A percentile compares a stretch with the other conserved stretches of the same genome.
Conservation (phyloP, 2,113 vertebrate species). For the Pseudolaguvia tuberculata region DNA sequence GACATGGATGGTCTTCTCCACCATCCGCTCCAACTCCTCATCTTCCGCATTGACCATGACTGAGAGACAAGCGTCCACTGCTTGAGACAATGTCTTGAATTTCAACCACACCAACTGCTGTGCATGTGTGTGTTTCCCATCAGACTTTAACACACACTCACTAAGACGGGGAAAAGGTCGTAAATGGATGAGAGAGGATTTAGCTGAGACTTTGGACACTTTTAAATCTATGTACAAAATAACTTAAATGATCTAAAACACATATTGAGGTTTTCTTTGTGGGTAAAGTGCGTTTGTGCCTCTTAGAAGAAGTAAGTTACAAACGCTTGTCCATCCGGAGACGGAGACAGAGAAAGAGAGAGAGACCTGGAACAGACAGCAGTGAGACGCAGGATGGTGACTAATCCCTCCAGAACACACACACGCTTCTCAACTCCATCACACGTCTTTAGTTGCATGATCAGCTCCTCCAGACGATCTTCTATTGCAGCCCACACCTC, state of each 20-base stretch:
- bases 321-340: background rate
- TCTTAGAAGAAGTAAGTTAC: too few species aligned
- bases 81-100: slow-evolving; percentile 63
- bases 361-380: slow-evolving; percentile 71
- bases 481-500: slow-evolving; percentile 73
- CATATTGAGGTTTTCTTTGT: too few species aligned
- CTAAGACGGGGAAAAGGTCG: background rate
- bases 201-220: background rate
- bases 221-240: too few species aligned
- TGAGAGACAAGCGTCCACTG: slow-evolving; percentile 73
- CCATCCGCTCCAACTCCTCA: slow-evolving; percentile 56
- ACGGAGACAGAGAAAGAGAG: background rate
- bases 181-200: background rate
- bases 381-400: slow-evolving; percentile 72
- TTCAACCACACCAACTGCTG: slow-evolving; percentile 68
- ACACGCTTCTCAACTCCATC: slow-evolving; percentile 42
- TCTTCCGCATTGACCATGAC: slow-evolving; percentile 67
- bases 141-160: background rate
- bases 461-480: slow-evolving; percentile 70
- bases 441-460: slow-evolving; percentile 64
- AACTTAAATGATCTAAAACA: too few species aligned
- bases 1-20: slow-evolving; percentile 72
- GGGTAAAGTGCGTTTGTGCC: too few species aligned
- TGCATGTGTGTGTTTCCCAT: background rate
- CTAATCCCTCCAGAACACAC: slow-evolving; percentile 72